A percentile compares a stretch with the other conserved stretches of the same genome.
Evolutionary conservation across 2,888 invertebrate species (phyloP).

Genomic region (Flexamia atlantica): DNA sequence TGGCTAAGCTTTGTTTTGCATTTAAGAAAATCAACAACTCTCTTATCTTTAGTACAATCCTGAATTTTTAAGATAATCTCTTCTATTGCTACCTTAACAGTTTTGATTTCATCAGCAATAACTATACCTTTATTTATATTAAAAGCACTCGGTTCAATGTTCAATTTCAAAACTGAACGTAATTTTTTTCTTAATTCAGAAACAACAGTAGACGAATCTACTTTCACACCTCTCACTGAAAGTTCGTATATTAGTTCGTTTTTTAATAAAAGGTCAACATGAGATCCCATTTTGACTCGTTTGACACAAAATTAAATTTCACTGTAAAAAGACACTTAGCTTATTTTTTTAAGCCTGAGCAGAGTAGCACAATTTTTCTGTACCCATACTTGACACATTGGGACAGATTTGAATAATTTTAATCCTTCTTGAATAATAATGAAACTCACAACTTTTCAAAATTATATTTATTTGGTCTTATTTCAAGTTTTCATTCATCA

Average conservation of each 20-base stretch:
- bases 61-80: neutral
- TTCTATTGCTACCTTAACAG: neutral
- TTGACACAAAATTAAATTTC: too few species aligned
- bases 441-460: too few species aligned
- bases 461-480: too few species aligned
- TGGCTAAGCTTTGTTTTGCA: slow-evolving; percentile 7
- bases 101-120: neutral
- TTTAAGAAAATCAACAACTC: slow-evolving; percentile 20
- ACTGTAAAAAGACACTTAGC: too few species aligned
- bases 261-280: neutral
- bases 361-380: too few species aligned
- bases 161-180: slow-evolving; percentile 3
- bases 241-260: slow-evolving; percentile 10
- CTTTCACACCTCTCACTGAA: slow-evolving; percentile 14
- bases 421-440: too few species aligned
- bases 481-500: too few species aligned
- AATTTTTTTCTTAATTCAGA: neutral
- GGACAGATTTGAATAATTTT: too few species aligned
- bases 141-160: neutral
- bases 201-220: neutral
- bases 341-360: too few species aligned
- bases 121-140: neutral
- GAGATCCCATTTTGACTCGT: slow-evolving; percentile 37
- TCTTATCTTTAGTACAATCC: neutral
- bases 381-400: too few species aligned